Base-by-base conservation (phyloP, 2,797 vertebrate genomes). In the Mastacembelus armatus region DNA sequence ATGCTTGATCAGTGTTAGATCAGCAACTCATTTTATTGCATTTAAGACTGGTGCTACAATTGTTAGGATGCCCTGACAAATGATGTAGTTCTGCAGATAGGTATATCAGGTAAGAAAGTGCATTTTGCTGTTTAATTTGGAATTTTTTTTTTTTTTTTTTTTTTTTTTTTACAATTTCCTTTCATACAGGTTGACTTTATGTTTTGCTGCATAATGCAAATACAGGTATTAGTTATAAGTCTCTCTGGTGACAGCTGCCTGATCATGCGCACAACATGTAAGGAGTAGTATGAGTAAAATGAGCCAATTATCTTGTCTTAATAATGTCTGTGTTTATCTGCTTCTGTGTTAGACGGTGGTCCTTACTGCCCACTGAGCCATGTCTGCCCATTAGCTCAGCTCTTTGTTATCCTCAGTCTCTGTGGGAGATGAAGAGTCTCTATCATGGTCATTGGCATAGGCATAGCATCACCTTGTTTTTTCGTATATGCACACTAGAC, bases 401-500 rank as follows among this genome's bases (percentile, higher is more conserved):
- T 81, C 60, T 79, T 86, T 88, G 80, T 86, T 83, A 78, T 85
- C 73, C 40, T 82, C 54, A 9, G 65, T 80, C 80, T 75, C 64
- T 38, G 19, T 64, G 72, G 79, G 74, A 74, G 85, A 85, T 81
- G 74, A 83, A 78, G 71, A 76, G 58, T 76, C 79, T 85, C 82
- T 81, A 43, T 88, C 85, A 86, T 7, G 15, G 48, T 86, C 82
- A 89, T 76, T 85, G 85, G 66, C 83, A 82, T 66, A 36, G n/a
- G 47, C 74, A 42, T 66, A 36, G 67, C 72, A 49, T 76, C 66
- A 70, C 60, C 26, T 81, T 70, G 69, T 74, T 49, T 60, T 80
- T 49, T 49, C 33, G 57, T 45, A 38, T 21, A 21, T 54, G 77
- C 62, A 55, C 51, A 52, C 49, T 1, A 58, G 30, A 73, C 63